Percentiles rank a stretch among this genome's conserved stretches.
Evolutionary conservation across 92 coral and sea anemone species (phyloP).

Genomic region (Epizoanthus stellaris): DNA sequence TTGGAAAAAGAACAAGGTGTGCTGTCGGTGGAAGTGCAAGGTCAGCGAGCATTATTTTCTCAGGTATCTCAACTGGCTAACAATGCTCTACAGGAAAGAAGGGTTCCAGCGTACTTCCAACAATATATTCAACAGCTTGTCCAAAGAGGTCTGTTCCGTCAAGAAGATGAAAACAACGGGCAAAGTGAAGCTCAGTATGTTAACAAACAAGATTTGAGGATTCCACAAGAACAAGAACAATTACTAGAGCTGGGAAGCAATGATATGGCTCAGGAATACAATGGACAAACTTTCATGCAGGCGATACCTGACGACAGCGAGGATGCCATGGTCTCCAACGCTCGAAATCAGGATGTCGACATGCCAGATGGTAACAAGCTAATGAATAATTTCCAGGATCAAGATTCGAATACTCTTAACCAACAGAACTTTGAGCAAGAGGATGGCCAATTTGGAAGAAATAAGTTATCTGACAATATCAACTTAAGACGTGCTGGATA

Average conservation of each 20-base stretch:
- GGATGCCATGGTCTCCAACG: neutral
- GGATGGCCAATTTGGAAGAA: conserved; percentile 1
- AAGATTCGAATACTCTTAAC: neutral
- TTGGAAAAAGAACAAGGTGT: conserved; percentile 36
- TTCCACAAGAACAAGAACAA: conserved; percentile 10
- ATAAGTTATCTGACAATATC: neutral
- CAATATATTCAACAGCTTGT: neutral
- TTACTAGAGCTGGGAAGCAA: conserved; percentile 11
- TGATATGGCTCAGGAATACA: neutral
- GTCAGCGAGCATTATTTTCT: conserved; percentile 51
- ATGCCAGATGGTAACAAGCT: neutral
- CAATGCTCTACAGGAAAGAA: conserved; percentile 1
- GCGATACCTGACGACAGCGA: neutral
- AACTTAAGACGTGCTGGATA: neutral
- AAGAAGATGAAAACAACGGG: neutral
- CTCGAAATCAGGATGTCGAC: neutral
- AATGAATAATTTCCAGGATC: neutral
- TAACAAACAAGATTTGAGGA: neutral
- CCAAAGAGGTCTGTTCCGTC: neutral
- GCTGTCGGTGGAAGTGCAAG: conserved; percentile 38
- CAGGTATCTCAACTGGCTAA: conserved; percentile 39
- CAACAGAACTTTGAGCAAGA: neutral
- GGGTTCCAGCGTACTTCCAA: neutral
- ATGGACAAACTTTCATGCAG: neutral
- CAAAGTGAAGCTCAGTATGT: neutral